Evolutionary conservation across 2,797 vertebrate genomes (phyloP).

Genomic region (Pseudochirops cupreus): DNA sequence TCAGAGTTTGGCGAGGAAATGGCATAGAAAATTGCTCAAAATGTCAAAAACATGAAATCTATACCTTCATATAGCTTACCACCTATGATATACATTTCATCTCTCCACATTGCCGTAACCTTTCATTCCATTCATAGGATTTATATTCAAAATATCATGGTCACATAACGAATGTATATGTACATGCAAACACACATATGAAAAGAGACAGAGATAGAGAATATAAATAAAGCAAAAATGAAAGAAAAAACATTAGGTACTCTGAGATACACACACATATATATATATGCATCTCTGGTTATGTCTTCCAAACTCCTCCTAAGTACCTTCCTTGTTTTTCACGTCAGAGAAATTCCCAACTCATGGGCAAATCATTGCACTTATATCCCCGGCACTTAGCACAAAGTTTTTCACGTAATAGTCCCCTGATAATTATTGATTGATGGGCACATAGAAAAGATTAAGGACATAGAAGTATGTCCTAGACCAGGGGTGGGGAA

Average conservation of each 20-base stretch:
- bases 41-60: background rate
- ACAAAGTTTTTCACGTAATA: background rate
- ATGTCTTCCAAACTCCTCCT: background rate
- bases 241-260: background rate
- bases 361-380: background rate
- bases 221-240: background rate
- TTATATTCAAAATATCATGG: background rate
- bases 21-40: background rate
- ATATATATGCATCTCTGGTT: background rate
- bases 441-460: background rate
- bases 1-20: background rate
- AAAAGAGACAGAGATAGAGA: too few species aligned
- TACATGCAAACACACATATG: too few species aligned
- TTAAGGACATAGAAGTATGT: background rate
- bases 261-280: background rate
- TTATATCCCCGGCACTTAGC: background rate
- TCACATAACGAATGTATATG: background rate
- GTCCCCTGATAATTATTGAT: background rate
- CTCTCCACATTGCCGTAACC: background rate
- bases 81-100: background rate
- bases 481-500: too few species aligned
- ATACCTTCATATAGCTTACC: background rate
- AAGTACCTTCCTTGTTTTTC: background rate
- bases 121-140: background rate
- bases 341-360: background rate